Percentiles rank a stretch among this genome's conserved stretches.
Conservation (phyloP, 2,888 invertebrate species). For the Agrochola lota region DNA sequence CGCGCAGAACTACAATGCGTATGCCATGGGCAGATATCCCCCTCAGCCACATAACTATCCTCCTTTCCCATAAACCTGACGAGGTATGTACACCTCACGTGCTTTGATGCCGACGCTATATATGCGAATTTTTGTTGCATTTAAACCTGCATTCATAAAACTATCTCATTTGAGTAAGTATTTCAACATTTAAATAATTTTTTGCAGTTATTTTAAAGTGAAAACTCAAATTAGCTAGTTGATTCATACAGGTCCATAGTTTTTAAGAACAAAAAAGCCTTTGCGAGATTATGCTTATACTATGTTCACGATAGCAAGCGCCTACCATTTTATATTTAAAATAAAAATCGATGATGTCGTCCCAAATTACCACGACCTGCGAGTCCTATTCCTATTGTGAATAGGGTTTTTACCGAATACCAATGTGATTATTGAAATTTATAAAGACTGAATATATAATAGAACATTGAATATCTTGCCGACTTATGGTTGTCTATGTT, state of each 20-base stretch:
- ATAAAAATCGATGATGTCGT: background rate
- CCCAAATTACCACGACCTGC: background rate
- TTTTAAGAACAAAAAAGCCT: slow-evolving; percentile 19
- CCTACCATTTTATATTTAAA: background rate
- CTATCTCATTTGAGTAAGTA: slow-evolving; percentile 21
- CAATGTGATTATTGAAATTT: background rate
- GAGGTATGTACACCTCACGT: slow-evolving; percentile 62
- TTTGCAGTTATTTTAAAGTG: background rate
- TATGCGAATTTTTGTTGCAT: slow-evolving; percentile 35
- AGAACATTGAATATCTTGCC: slow-evolving; percentile 14
- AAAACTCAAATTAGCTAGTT: slow-evolving; percentile 22
- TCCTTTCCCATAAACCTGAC: slow-evolving; percentile 63
- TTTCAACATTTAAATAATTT: background rate
- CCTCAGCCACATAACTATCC: slow-evolving; percentile 64
- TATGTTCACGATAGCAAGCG: background rate
- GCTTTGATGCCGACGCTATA: slow-evolving; percentile 13
- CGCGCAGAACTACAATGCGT: slow-evolving; percentile 47
- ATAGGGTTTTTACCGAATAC: background rate
- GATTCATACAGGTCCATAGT: slow-evolving; percentile 15
- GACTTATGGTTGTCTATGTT: slow-evolving; percentile 30
- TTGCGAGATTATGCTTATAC: slow-evolving; percentile 21
- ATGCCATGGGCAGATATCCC: slow-evolving; percentile 64
- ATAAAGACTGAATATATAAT: slow-evolving; percentile 27
- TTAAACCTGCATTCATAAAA: slow-evolving; percentile 16
- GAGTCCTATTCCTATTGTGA: background rate